A percentile compares a stretch with the other conserved stretches of the same genome.
These are phyloP conservation scores for Pollenia angustigena DNA, from an alignment of 2,888 invertebrate species.

Conservation along the genomic window DNA sequence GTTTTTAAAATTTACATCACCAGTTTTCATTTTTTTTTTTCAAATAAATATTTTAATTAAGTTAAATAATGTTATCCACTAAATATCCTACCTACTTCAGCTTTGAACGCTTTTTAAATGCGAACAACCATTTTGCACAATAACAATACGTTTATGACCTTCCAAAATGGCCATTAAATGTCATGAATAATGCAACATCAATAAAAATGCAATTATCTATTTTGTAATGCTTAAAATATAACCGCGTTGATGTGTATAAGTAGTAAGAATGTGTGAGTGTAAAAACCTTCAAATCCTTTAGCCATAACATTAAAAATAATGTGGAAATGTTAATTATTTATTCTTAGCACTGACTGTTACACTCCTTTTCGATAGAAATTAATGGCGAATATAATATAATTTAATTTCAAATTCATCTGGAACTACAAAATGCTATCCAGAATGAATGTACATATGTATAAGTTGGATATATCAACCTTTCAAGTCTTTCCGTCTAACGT, in stretches of 20 bases:
- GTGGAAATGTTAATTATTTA: slow-evolving; percentile 24
- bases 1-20: no score
- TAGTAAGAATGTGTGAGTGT: background rate
- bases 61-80: background rate
- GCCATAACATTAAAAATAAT: slow-evolving; percentile 47
- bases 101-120: background rate
- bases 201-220: slow-evolving; percentile 63
- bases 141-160: slow-evolving; percentile 39
- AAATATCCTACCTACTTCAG: background rate
- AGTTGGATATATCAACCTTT: no score
- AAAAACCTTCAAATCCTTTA: slow-evolving; percentile 58
- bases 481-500: no score
- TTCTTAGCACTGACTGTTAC: slow-evolving; percentile 12
- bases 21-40: no score
- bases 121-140: slow-evolving; percentile 11
- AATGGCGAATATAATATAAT: slow-evolving; percentile 10
- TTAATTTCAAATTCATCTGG: background rate
- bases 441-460: background rate
- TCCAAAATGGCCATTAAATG: slow-evolving; percentile 43
- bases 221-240: slow-evolving; percentile 5
- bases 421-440: background rate
- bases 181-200: slow-evolving; percentile 57
- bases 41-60: background rate
- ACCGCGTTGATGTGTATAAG: background rate
- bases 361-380: slow-evolving; percentile 36